Conservation (phyloP, 35 echinoderm and acorn worm genomes). For the Acanthaster planci region DNA sequence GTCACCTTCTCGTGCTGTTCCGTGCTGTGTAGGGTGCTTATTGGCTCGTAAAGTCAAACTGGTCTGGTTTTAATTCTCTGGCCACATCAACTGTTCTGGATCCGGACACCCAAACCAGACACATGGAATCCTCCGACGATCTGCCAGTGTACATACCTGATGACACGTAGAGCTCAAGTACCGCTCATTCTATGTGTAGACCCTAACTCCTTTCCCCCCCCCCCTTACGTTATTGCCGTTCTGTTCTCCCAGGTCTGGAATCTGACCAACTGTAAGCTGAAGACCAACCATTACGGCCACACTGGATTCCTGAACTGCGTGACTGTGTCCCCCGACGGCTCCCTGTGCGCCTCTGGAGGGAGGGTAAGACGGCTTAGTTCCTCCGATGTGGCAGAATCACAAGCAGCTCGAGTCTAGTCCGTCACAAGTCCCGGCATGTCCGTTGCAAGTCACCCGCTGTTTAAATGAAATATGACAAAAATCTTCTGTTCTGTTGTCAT, state of each 20-base stretch:
- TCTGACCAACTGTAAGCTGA: conserved; percentile 97
- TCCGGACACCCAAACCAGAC: conserved; percentile 29
- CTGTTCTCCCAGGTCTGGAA: conserved; percentile 89
- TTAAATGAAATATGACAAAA: too few relatives aligned
- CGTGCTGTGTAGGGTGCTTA: neutral
- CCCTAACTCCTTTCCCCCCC: too few relatives aligned
- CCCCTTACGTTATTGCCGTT: too few relatives aligned
- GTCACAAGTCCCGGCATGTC: too few relatives aligned
- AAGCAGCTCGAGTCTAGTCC: neutral
- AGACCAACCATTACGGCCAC: conserved; percentile 96
- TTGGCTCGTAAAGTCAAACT: conserved; percentile 25
- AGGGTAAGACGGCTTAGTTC: conserved; percentile 90
- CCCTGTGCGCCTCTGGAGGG: conserved; percentile 96
- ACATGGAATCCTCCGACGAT: neutral
- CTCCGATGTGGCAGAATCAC: neutral
- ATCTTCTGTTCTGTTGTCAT: too few relatives aligned
- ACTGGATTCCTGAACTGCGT: conserved; percentile 87
- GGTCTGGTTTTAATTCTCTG: conserved; percentile 45
- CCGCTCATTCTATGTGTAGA: too few relatives aligned
- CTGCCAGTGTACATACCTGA: too few relatives aligned
- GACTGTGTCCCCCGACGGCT: conserved; percentile 94
- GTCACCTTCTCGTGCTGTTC: conserved; percentile 2
- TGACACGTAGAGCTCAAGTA: too few relatives aligned
- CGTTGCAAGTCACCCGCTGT: neutral
- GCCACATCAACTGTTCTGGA: neutral